Base-by-base conservation (phyloP, 2,888 invertebrate species). In the Glaucopsyche alexis region DNA sequence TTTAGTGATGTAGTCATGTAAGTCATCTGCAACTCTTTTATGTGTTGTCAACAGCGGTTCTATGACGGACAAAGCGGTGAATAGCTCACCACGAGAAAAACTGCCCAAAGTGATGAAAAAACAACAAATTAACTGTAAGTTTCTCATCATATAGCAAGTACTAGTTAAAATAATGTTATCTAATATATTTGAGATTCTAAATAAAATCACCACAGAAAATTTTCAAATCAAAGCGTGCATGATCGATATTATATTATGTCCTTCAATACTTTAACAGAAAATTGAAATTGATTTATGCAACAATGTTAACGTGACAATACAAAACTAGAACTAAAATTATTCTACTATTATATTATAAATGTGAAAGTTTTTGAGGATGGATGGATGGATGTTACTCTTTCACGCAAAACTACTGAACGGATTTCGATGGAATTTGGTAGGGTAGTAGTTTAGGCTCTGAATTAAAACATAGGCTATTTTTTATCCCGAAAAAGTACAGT, bases 41-140 rank as follows among this genome's bases (percentile, higher is more conserved):
- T 99, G 99, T 42, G 98, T 98, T 84, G 97, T 95, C 78, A 99
- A 91, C 45, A 99, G 94, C 80, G 97, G 97, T 88, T 99, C 98
- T 89, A 99, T 95, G 85, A 99, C 99, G 0, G 97, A 96, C 82
- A 99, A 94, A 1, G 99, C 98, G 0, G 99, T 99, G 90, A 97
- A 99, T 42, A 99, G 93, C 89, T 99, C 99, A 6, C 87, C 88
- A 5, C 78, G 78, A 9, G 85, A 79, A 79, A 82, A 83, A 67
- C 81, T 75, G 74, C 77, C 81, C 9, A 82, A 52, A 74, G 81
- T 79, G 42, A 84, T 76, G 72, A 83, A 71, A 65, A 79, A 75
- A 73, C 81, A 77, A 75, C 79, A 79, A n/a, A 67, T 13, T n/a
- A 19, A 55, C 19, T 42, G 7, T 42, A 55, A 19, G 9, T 55